Evolutionary conservation across 2,797 vertebrate genomes (phyloP).

Genomic region (Orestias chungarensis): DNA sequence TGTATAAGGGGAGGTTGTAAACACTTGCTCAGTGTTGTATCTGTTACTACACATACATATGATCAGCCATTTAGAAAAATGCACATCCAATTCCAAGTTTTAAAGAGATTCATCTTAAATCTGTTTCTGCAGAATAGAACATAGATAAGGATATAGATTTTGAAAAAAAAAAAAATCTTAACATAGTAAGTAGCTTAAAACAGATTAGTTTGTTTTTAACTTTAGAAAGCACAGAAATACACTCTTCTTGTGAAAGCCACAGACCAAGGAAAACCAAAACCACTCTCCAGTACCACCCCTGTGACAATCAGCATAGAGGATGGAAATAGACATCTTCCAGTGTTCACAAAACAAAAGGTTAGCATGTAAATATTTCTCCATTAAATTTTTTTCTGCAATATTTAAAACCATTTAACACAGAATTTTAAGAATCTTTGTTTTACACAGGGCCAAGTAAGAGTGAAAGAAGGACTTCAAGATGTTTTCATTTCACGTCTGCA

Average conservation of each 20-base stretch:
- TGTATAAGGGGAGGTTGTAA: not conserved
- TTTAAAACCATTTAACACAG: not conserved
- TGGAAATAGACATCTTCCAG: slow-evolving; percentile 74
- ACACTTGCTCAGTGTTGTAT: not conserved
- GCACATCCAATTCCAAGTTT: not conserved
- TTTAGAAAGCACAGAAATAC: slow-evolving; percentile 71
- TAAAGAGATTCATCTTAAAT: not conserved
- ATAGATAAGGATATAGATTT: not conserved
- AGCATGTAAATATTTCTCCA: slow-evolving; percentile 21
- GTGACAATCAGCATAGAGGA: slow-evolving; percentile 67
- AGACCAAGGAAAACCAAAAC: slow-evolving; percentile 56
- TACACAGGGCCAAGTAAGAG: slow-evolving; percentile 48
- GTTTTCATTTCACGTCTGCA: slow-evolving; percentile 67
- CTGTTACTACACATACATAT: not conserved
- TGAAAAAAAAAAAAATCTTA: not conserved
- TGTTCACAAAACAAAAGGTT: slow-evolving; percentile 58
- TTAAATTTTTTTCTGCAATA: not conserved
- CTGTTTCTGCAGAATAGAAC: not conserved
- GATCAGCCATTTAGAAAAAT: not conserved
- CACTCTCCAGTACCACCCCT: slow-evolving; percentile 66
- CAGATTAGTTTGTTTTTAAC: not conserved
- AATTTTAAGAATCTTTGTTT: not conserved
- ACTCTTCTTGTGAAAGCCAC: slow-evolving; percentile 74
- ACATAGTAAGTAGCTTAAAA: not conserved
- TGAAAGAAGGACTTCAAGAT: slow-evolving; percentile 66